Base-by-base conservation (phyloP, 2,888 invertebrate species). In the Timema podura region DNA sequence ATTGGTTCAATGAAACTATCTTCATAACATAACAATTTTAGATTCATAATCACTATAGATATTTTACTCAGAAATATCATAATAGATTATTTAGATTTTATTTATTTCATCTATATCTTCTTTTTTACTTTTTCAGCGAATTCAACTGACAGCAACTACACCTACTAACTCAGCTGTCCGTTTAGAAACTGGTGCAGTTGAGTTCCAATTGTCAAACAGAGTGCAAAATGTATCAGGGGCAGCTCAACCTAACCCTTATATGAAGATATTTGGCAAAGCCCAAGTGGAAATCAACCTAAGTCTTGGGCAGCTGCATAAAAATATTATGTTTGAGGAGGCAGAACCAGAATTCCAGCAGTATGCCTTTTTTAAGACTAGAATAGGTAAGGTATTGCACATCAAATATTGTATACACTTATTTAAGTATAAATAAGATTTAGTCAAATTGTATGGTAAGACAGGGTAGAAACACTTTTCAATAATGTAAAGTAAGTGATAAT, bases 271-370 rank as follows among this genome's bases (percentile, higher is more conserved):
- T 77, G 91, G 90, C 44, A 90, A 91, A 78, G 91, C 94, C 0
- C 91, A 96, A 82, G 93, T 98, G 59, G 95, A 98, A 78, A 88
- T 99, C 9, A 98, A 96, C 82, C 82, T 98, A 7, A 95, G 96
- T 59, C 84, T 99, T n/a, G 98, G 98, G 0, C 98, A 98, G 79
- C 85, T 98, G 48, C 89, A 93, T 67, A 87, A 95, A 70, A 96
- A 98, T 81, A 93, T 95, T 0, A 88, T 98, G 82, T 98, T 97
- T 79, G 98, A 98, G 79, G 98, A 99, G 80, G 96, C 96, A 0
- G 96, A 97, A 77, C 92, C 96, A 0, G 98, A 99, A 80, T 98
- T 98, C 80, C 97, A 98, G 79, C 96, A 96, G 79, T 95, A 95
- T 79, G 98, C 98, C 0, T 98, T 97, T 83, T 99, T 99, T 83